Base-by-base conservation (phyloP, 2,113 vertebrate species). In the Crotophaga sulcirostris region DNA sequence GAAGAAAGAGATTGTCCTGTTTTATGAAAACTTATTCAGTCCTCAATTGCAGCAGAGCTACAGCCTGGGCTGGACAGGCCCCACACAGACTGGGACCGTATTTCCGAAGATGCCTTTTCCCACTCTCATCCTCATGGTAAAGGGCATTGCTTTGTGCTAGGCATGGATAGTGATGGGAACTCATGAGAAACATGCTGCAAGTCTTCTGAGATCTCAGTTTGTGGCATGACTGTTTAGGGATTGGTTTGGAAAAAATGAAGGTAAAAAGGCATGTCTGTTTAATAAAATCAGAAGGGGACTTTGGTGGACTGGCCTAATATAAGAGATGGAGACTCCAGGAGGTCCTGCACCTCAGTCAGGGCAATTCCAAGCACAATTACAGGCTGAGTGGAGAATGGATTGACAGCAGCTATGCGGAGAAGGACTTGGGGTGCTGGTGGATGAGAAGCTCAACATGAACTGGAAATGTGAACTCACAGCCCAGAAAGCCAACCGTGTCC, bases 91-190 rank as follows among this genome's bases (percentile, higher is more conserved):
- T 38, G 28, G 29, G 29, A 34, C 51, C 14, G 0, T 11, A 2
- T 63, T 31, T 15, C 77, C 56, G 13, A 29, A n/a, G 36, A 3
- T 13, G 25, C 20, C 44, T 74, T 59, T 60, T 74, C 29, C 45
- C 15, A n/a, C 42, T 21, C 26, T 52, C 14, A 28, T 0, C 0
- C 42, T 73, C 4, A 3, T 7, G 28, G 33, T 31, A 13, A 62
- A 21, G 34, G 40, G 29, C 7, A 2, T 24, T 29, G 26, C 13
- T 59, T 31, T 84, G 59, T 1, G 8, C 3, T 10, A 16, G 63
- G 14, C 17, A 6, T 36, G 17, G 63, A 15, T 18, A 31, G 40
- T 31, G 62, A 15, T 28, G 11, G 42, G 49, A 70, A 21, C 36
- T 18, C 19, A 7, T 8, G 51, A 69, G 76, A 44, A 38, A 11